These are phyloP conservation scores for Chloroceryle aenea DNA, from an alignment of 2,113 vertebrate genomes.

Conservation along the genomic window DNA sequence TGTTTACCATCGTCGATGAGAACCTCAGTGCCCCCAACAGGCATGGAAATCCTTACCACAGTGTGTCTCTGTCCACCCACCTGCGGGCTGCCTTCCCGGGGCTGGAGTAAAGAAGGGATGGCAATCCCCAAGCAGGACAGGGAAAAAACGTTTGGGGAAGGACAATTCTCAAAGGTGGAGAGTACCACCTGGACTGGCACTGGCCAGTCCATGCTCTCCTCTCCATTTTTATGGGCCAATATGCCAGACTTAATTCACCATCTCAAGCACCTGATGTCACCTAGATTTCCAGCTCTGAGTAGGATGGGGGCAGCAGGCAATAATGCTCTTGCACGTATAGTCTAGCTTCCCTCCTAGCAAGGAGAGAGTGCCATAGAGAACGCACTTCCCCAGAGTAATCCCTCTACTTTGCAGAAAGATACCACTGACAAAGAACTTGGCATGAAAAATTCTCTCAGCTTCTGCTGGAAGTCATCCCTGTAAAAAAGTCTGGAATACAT, in stretches of 20 bases:
- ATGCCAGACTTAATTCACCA: neutral
- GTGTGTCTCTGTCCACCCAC: rapidly evolving
- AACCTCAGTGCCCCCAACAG: slow-evolving; percentile 73
- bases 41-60: slow-evolving; percentile 31
- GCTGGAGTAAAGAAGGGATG: neutral
- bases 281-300: neutral
- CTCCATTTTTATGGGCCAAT: neutral
- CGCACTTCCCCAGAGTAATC: neutral
- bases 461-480: neutral
- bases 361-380: neutral
- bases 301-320: neutral
- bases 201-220: neutral
- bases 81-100: neutral
- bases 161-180: neutral
- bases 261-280: neutral
- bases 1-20: slow-evolving; percentile 77
- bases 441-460: neutral
- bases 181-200: neutral
- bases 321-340: neutral
- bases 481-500: neutral
- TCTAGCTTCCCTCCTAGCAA: neutral
- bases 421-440: slow-evolving; percentile 46
- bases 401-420: neutral
- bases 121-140: rapidly evolving
- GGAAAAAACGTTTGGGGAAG: neutral